phyloP scores from a whole-genome alignment of 2,113 vertebrate genomes.

The Tupaia chinensis region DNA sequence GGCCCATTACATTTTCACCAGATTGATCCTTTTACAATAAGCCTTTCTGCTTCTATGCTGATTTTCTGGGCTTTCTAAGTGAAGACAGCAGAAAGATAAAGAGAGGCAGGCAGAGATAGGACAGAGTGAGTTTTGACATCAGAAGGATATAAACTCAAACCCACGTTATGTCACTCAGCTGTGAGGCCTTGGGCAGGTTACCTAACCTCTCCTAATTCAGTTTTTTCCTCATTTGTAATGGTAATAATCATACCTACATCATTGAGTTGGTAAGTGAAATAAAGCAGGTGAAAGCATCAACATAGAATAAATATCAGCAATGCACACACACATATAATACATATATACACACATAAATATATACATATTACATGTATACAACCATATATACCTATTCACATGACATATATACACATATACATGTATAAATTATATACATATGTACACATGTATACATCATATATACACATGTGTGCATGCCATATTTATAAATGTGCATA shows the following conservation, averaged over 20 bases:
- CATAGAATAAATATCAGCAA: neutral
- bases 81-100: neutral
- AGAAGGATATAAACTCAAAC: neutral
- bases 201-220: neutral
- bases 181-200: neutral
- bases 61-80: slow-evolving; percentile 8
- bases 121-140: neutral
- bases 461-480: too few species aligned
- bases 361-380: neutral
- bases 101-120: neutral
- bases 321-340: neutral
- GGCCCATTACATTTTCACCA: neutral
- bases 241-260: neutral
- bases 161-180: neutral
- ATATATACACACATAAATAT: neutral
- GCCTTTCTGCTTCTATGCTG: neutral
- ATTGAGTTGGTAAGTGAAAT: neutral
- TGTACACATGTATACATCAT: neutral
- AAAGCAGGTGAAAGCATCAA: neutral
- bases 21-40: neutral
- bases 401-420: neutral
- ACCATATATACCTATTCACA: neutral
- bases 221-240: neutral
- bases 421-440: neutral
- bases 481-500: neutral